These are phyloP conservation scores for Sebastes diploproa DNA, from an alignment of 2,797 vertebrate genomes.

Conservation along the genomic window DNA sequence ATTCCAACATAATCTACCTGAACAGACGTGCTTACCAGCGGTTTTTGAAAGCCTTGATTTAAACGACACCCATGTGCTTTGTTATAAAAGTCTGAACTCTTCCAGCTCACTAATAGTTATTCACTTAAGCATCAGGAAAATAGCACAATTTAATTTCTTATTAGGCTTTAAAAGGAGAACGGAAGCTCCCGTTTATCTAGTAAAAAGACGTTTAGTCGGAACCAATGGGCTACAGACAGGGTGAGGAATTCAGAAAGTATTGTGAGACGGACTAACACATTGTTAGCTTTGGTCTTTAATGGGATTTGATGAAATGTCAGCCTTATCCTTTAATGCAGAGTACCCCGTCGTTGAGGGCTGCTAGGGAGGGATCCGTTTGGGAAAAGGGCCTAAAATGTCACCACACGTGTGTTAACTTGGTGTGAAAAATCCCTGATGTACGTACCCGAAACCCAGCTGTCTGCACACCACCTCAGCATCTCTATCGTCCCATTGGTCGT, in stretches of 20 bases:
- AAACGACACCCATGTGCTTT: too few species aligned
- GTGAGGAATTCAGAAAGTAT: background rate
- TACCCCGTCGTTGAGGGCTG: background rate
- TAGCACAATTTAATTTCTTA: background rate
- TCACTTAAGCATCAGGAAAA: background rate
- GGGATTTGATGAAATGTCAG: background rate
- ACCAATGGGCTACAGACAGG: background rate
- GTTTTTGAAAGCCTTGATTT: background rate
- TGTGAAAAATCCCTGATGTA: background rate
- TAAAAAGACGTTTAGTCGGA: background rate
- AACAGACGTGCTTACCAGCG: background rate
- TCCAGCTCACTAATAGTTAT: too few species aligned
- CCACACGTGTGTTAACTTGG: background rate
- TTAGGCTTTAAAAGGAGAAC: background rate
- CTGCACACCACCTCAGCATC: constrained; percentile 86
- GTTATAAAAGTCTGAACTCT: too few species aligned
- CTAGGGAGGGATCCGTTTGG: background rate
- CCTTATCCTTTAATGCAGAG: background rate
- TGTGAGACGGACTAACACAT: background rate
- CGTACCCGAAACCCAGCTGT: constrained; percentile 83
- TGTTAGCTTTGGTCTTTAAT: background rate
- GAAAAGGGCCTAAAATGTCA: background rate
- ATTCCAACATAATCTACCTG: background rate
- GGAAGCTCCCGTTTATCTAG: background rate
- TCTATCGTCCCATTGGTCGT: constrained; percentile 86